Evolutionary conservation across 2,888 invertebrate genomes (phyloP).

Genomic region (Sycophila texana): DNA sequence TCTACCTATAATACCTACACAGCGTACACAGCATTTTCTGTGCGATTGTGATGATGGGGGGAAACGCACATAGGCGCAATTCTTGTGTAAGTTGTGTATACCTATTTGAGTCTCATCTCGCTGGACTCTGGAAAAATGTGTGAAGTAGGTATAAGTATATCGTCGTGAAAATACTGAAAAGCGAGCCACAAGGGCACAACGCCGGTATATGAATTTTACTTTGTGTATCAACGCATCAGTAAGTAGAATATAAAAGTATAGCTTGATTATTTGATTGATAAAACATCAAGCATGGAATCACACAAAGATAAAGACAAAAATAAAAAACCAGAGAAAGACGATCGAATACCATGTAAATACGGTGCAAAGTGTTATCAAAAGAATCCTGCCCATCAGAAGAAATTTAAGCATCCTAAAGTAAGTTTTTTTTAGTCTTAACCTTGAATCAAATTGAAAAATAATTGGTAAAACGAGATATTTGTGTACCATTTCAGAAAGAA

Average conservation of each 20-base stretch:
- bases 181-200: no score
- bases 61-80: no score
- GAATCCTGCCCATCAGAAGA: slow-evolving; percentile 84
- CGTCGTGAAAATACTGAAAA: no score
- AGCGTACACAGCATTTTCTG: no score
- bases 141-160: no score
- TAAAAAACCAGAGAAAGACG: slow-evolving; percentile 61
- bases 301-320: not conserved
- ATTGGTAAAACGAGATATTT: not conserved
- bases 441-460: not conserved
- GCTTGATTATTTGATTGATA: no score
- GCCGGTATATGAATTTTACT: no score
- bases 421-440: slow-evolving; percentile 26
- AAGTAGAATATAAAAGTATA: not conserved
- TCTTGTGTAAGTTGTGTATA: not conserved
- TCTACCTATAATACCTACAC: no score
- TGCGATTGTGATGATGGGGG: no score
- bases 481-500: slow-evolving; percentile 4
- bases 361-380: slow-evolving; percentile 88
- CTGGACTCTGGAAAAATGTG: no score
- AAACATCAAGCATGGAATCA: not conserved
- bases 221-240: not conserved
- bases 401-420: slow-evolving; percentile 83
- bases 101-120: no score
- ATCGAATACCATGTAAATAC: slow-evolving; percentile 84